Conservation (phyloP, 2,888 invertebrate species). For the Corythucha ciliata region DNA sequence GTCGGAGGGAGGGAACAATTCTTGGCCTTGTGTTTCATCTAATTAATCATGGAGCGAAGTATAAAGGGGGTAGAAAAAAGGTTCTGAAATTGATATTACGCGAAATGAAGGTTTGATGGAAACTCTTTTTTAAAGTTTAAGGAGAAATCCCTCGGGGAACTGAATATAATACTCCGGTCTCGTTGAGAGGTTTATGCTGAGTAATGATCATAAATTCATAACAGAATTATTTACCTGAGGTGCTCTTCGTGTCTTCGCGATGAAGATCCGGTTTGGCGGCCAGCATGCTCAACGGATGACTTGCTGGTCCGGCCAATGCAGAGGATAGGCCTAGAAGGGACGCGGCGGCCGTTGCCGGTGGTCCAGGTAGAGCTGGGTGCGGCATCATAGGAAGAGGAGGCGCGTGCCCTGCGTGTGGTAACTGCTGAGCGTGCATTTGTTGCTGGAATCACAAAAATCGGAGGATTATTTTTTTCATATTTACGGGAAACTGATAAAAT, state of each 20-base stretch:
- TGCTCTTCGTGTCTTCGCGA: constrained; percentile 64
- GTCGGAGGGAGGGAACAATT: too few species aligned
- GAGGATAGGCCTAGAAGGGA: constrained; percentile 45
- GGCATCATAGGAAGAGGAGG: constrained; percentile 64
- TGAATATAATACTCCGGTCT: too few species aligned
- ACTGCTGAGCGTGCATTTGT: constrained; percentile 87
- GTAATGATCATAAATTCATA: too few species aligned
- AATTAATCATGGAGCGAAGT: constrained; percentile 16
- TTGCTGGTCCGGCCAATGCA: constrained; percentile 50
- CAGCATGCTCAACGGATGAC: constrained; percentile 67
- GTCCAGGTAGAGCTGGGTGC: constrained; percentile 53
- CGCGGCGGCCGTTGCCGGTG: constrained; percentile 46
- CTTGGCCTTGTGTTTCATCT: constrained; percentile 22
- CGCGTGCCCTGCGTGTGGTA: constrained; percentile 48
- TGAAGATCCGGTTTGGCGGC: constrained; percentile 69
- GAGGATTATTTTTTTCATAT: background rate
- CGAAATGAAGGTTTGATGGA: background rate
- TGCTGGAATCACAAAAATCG: constrained; percentile 51
- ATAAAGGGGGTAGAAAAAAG: background rate
- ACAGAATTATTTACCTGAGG: constrained; percentile 54
- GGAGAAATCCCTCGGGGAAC: background rate
- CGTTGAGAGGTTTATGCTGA: too few species aligned
- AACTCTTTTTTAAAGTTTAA: background rate
- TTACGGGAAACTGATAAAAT: too few species aligned
- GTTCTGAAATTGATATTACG: background rate